A percentile compares a stretch with the other conserved stretches of the same genome.
These are phyloP conservation scores for Cyprinodon variegatus DNA, from an alignment of 2,113 vertebrate species.

Conservation along the genomic window DNA sequence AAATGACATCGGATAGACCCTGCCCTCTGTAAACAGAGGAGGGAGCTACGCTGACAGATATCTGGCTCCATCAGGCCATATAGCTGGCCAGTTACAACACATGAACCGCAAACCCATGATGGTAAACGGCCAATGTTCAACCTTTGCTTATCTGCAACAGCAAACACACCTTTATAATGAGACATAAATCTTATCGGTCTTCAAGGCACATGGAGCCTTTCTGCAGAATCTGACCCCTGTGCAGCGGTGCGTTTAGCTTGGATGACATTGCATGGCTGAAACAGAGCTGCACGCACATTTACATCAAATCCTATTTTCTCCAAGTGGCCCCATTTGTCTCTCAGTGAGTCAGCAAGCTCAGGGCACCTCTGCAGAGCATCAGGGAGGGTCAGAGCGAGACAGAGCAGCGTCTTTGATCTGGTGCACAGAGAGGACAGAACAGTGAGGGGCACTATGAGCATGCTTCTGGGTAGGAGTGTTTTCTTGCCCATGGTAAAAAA, in stretches of 20 bases:
- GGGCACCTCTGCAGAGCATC: conserved; percentile 64
- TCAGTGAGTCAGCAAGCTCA: conserved; percentile 71
- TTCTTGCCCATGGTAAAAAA: conserved; percentile 55
- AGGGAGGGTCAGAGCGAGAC: conserved; percentile 60
- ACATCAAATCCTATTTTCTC: conserved; percentile 66
- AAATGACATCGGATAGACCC: conserved; percentile 36
- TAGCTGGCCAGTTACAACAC: conserved; percentile 27
- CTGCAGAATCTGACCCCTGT: conserved; percentile 28
- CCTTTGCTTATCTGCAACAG: conserved; percentile 30
- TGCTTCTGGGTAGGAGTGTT: conserved; percentile 27
- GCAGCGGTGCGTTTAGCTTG: conserved; percentile 30
- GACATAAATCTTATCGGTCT: conserved; percentile 28
- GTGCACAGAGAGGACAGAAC: conserved; percentile 13
- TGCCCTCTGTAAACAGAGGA: conserved; percentile 42
- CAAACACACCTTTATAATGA: conserved; percentile 36
- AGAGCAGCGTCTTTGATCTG: conserved; percentile 50
- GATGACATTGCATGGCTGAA: conserved; percentile 45
- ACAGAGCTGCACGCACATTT: conserved; percentile 50
- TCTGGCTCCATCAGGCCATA: conserved; percentile 39
- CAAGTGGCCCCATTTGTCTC: conserved; percentile 67
- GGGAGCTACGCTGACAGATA: conserved; percentile 32
- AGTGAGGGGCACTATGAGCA: conserved; percentile 26
- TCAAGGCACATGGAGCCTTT: neutral
- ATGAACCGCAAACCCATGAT: conserved; percentile 13
- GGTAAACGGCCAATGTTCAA: conserved; percentile 20